These are phyloP conservation scores for Molossus alvarezi DNA, from an alignment of 2,797 vertebrate genomes.

Conservation along the genomic window DNA sequence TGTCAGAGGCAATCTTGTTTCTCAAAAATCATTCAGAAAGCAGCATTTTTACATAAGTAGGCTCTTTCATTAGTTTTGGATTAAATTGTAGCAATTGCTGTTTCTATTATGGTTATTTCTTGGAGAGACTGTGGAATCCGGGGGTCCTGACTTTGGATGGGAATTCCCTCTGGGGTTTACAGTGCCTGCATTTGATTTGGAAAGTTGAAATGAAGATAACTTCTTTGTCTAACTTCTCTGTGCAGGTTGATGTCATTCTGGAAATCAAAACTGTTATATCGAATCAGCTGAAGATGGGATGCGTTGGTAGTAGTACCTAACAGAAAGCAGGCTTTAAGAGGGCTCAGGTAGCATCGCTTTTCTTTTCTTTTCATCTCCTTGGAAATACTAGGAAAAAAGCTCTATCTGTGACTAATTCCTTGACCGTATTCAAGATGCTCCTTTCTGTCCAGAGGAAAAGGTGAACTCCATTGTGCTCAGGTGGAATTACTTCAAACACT, in stretches of 20 bases:
- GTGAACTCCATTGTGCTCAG: slow-evolving; percentile 78
- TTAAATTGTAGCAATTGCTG: slow-evolving; percentile 83
- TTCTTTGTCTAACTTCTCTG: slow-evolving; percentile 56
- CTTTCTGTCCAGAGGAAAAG: slow-evolving; percentile 81
- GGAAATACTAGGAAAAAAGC: slow-evolving; percentile 70
- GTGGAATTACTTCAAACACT: slow-evolving; percentile 79
- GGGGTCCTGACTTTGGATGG: slow-evolving; percentile 32
- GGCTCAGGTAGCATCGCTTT: background rate
- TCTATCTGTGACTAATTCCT: slow-evolving; percentile 72
- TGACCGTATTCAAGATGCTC: background rate
- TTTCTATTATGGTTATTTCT: slow-evolving; percentile 77
- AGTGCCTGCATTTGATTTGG: slow-evolving; percentile 71
- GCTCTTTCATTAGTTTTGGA: slow-evolving; percentile 85
- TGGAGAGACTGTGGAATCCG: slow-evolving; percentile 55
- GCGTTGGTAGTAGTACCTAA: background rate
- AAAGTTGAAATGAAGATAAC: slow-evolving; percentile 52
- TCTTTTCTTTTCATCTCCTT: slow-evolving; percentile 23
- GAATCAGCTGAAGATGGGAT: slow-evolving; percentile 1
- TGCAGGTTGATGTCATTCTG: slow-evolving; percentile 44
- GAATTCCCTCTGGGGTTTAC: background rate
- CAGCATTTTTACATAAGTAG: slow-evolving; percentile 79
- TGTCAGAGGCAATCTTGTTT: slow-evolving; percentile 86
- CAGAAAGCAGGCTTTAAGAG: background rate
- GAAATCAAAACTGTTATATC: slow-evolving; percentile 37
- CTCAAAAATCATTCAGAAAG: slow-evolving; percentile 87